Evolutionary conservation across 2,888 invertebrate species (phyloP).

Genomic region (Athripsodes cinereus): DNA sequence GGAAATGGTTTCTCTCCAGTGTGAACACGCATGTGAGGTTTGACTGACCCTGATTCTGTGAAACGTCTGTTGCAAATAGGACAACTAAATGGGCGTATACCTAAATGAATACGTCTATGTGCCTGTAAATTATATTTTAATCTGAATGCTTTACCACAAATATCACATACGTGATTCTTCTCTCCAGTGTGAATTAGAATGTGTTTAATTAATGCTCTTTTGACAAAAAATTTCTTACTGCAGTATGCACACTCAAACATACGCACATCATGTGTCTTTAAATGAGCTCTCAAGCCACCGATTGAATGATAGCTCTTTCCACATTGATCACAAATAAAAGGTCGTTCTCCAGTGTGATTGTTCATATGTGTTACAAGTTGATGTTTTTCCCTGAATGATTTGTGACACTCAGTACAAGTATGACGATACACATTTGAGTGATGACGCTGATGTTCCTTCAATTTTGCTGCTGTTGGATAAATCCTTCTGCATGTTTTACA

Average conservation of each 20-base stretch:
- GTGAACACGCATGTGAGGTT: slow-evolving; percentile 6
- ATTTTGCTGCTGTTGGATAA: not conserved
- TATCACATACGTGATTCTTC: not conserved
- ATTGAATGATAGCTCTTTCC: not conserved
- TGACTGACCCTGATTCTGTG: slow-evolving; percentile 1
- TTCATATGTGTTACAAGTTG: not conserved
- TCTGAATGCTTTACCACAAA: not conserved
- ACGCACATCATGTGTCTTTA: not conserved
- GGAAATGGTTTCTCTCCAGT: slow-evolving; percentile 7
- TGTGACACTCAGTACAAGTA: not conserved
- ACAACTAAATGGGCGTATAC: not conserved
- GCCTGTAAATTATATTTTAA: not conserved
- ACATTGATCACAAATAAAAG: slow-evolving; percentile 1
- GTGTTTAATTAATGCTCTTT: not conserved
- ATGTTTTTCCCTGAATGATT: slow-evolving; percentile 3
- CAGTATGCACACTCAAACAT: not conserved
- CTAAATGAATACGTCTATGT: not conserved
- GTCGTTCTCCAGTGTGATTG: not conserved
- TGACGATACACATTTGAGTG: not conserved
- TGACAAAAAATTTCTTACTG: not conserved
- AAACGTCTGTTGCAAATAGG: not conserved
- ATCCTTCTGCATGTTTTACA: not conserved
- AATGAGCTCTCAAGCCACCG: not conserved
- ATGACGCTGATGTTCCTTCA: not conserved
- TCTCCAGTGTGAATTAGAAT: slow-evolving; percentile 1